Conservation (phyloP, 2,888 invertebrate genomes). For the Salticus scenicus region DNA sequence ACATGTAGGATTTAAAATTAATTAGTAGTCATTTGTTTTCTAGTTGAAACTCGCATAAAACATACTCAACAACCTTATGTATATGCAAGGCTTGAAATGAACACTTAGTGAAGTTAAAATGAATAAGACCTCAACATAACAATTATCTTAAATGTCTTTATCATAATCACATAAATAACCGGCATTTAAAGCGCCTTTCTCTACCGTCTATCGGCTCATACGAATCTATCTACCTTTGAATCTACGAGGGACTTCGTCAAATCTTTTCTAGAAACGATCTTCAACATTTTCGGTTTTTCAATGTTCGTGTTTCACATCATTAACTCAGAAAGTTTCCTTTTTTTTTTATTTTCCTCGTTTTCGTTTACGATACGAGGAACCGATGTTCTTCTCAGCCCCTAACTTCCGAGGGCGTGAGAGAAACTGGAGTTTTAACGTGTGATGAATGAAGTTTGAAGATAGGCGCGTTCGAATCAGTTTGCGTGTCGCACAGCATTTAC, state of each 20-base stretch:
- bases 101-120: too few relatives aligned
- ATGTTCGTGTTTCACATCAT: slow-evolving; percentile 15
- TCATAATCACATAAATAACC: neutral
- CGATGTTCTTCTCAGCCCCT: neutral
- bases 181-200: neutral
- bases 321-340: neutral
- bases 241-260: too few relatives aligned
- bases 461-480: neutral
- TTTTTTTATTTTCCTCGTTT: neutral
- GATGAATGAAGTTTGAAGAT: neutral
- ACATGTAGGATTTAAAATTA: too few relatives aligned
- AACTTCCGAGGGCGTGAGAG: slow-evolving; percentile 4
- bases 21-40: too few relatives aligned
- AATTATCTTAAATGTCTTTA: neutral
- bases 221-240: neutral
- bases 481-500: neutral
- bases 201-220: too few relatives aligned
- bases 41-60: too few relatives aligned
- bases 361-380: neutral
- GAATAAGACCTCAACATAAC: neutral
- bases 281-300: neutral
- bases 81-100: too few relatives aligned
- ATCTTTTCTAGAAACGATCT: neutral
- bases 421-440: neutral
- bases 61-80: too few relatives aligned